Conservation (phyloP, 2,888 invertebrate species). For the Nemotelus pantherinus region DNA sequence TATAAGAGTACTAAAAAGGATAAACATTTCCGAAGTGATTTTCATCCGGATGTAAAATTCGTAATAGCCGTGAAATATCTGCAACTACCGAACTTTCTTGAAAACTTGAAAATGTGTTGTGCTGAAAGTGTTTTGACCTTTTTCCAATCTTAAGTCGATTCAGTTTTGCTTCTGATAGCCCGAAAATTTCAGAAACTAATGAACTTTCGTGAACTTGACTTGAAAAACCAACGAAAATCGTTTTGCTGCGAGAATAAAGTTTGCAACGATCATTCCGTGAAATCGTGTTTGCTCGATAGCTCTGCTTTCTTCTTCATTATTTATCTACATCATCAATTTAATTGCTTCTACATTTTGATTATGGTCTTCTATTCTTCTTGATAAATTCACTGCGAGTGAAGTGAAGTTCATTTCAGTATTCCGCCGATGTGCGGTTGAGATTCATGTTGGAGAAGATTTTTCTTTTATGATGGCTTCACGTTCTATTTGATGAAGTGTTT, state of each 20-base stretch:
- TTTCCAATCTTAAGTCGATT: slow-evolving; percentile 45
- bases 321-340: slow-evolving; percentile 11
- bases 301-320: slow-evolving; percentile 31
- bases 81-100: too few species aligned
- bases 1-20: too few species aligned
- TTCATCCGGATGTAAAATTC: too few species aligned
- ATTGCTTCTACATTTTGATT: slow-evolving; percentile 24
- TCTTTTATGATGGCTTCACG: neutral
- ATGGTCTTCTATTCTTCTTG: neutral
- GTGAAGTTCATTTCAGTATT: neutral
- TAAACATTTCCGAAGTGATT: too few species aligned
- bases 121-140: slow-evolving; percentile 49
- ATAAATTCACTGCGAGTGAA: slow-evolving; percentile 2
- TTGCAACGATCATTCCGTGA: slow-evolving; percentile 23
- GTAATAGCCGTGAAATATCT: too few species aligned
- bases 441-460: too few species aligned
- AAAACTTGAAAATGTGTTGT: slow-evolving; percentile 15
- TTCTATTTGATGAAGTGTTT: slow-evolving; percentile 17
- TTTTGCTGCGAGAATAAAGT: neutral
- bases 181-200: slow-evolving; percentile 36
- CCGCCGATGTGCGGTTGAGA: too few species aligned
- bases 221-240: neutral
- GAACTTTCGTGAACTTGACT: slow-evolving; percentile 34
- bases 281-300: slow-evolving; percentile 27
- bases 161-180: neutral